These are phyloP conservation scores for Apoda limacodes DNA, from an alignment of 2,888 invertebrate species.

Conservation along the genomic window DNA sequence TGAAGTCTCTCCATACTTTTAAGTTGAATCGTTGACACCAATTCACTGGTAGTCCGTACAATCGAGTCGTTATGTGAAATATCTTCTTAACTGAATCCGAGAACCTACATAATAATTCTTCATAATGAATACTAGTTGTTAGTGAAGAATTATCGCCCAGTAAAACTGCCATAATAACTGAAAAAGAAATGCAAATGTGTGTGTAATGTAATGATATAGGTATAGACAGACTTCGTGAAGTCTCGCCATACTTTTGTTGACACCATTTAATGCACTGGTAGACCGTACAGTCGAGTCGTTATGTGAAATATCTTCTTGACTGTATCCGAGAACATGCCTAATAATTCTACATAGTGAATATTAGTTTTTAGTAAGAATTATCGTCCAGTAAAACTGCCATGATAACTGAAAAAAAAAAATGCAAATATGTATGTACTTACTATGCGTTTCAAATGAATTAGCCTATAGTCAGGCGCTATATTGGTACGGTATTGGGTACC, in stretches of 20 bases:
- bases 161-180: conserved; percentile 71
- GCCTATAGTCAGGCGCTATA: no score
- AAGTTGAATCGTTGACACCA: conserved; percentile 73
- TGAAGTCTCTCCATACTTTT: conserved; percentile 80
- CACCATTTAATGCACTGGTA: conserved; percentile 78
- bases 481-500: no score
- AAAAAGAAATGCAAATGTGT: no score
- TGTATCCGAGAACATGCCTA: conserved; percentile 68
- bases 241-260: conserved; percentile 76
- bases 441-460: no score
- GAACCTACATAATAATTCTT: conserved; percentile 63
- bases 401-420: conserved; percentile 69
- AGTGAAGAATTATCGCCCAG: conserved; percentile 31
- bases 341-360: conserved; percentile 45
- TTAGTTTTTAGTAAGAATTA: conserved; percentile 24
- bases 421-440: no score
- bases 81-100: conserved; percentile 76
- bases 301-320: conserved; percentile 81
- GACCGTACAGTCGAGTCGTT: conserved; percentile 75
- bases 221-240: conserved; percentile 77
- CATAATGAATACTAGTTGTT: conserved; percentile 33
- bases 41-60: conserved; percentile 76
- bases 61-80: conserved; percentile 77
- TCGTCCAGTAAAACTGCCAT: conserved; percentile 61
- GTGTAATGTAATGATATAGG: no score